Evolutionary conservation across 2,888 invertebrate genomes (phyloP), one percentile per base, ranked within the genome.

Genomic region (Plebejus anna): DNA sequence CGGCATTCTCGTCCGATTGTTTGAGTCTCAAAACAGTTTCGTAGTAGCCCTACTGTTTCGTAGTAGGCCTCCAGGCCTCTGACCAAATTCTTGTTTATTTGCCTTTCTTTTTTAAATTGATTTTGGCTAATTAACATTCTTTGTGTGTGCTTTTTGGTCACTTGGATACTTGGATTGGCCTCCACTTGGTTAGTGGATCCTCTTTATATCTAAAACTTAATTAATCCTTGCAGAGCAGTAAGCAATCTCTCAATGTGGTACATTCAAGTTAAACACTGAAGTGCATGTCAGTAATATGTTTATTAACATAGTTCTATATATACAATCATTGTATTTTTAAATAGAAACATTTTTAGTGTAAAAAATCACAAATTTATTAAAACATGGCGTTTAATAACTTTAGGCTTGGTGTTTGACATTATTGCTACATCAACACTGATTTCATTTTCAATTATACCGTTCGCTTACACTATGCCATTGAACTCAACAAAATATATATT

Each of bases 241-340:
- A 2, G 47, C 9, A 47, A 61, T 28, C 28, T 61, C 11, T 61
- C 4, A 22, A 2, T 59, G 2, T 28, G 61, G 61, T 61, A 28
- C 59, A 59, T 28, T 11, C 28, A 61, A 61, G 28, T 75, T 76
- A 76, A 80, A 83, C 80, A 70, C 66, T 66, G 71, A 77, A 80
- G 80, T 79, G 84, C 85, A 86, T 90, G 90, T 88, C 87, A 85
- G 89, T 90, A 90, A 90, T 92, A 89, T 88, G 90, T 94, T 94
- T 94, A 93, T 92, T 94, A 92, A 92, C 92, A 93, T 90, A 90
- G 85, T 88, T 88, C 87, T 92, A 82, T 83, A 92, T 92, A 91
- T 92, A 93, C 91, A 92, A 89, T 92, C 85, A 91, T 92, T 89
- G 88, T 89, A 89, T 89, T 90, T 92, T 89, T 84, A 91, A 91